Evolutionary conservation across 1,140 invertebrate species (phyloP), one percentile per base, ranked within the genome.

Genomic region (Drosophila novamexicana): DNA sequence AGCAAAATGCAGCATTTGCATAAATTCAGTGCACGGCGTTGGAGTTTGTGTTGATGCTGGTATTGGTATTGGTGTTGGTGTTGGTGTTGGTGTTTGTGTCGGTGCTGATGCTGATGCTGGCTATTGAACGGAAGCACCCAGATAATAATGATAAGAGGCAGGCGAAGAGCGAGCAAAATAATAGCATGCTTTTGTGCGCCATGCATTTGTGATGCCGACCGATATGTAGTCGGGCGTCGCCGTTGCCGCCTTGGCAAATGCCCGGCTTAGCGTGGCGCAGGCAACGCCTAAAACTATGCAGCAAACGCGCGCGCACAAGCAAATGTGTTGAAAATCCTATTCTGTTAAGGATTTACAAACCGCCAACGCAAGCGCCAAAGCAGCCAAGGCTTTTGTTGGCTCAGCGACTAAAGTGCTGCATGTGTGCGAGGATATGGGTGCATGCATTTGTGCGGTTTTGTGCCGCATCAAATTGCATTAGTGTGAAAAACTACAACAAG

Each of bases 381-480:
- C 52, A 54, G 39, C 54, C 10, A 10, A 32, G 56, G 77, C 74
- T 74, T 77, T 71, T 72, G 72, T 53, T 64, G 61, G 39, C 66
- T 49, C 64, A 59, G 52, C 59, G 37, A 68, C 47, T 57, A 49
- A 71, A 64, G 56, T 63, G 58, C 6, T 45, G 29, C 44, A 36
- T 45, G 18, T 57, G 5, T 34, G 42, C 14, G 40, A 22, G n/a
- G 22, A 29, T 63, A 39, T n/a, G 29, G 14, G 63, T 49, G 47
- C 66, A 50, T 73, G 64, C 58, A 54, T 79, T 59, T 76, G 75
- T 88, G 82, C 58, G 83, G 76, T 77, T 88, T 83, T 77, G 82
- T 69, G 76, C 37, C 42, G 84, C 84, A 83, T 88, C 83, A 88
- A 88, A 88, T 88, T 88, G 83, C 83, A 88, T 88, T 88, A 83